Evolutionary conservation across 2,113 vertebrate species (phyloP).

Genomic region (Phylloscopus whistleri): DNA sequence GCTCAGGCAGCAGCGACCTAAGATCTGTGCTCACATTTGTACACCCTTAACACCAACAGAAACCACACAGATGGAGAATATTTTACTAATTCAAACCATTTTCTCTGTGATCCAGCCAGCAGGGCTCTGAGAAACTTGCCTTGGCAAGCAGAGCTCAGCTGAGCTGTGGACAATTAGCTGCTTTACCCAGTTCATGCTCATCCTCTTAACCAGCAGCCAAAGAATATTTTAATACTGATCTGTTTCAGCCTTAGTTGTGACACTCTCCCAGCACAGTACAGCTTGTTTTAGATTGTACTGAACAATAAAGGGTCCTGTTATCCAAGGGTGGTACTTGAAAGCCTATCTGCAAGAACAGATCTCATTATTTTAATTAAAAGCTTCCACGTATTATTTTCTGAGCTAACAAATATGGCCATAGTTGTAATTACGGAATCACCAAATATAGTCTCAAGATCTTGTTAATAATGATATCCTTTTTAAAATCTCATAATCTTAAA

Average conservation of each 20-base stretch:
- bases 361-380: conserved; percentile 62
- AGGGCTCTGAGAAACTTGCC: neutral
- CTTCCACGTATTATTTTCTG: conserved; percentile 54
- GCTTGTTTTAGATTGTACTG: neutral
- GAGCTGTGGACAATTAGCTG: neutral
- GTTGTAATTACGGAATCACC: conserved; percentile 58
- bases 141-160: neutral
- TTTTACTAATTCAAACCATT: neutral
- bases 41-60: neutral
- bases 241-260: neutral
- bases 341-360: conserved; percentile 24
- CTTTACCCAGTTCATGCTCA: neutral
- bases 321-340: conserved; percentile 34
- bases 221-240: neutral
- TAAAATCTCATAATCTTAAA: conserved; percentile 57
- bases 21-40: neutral
- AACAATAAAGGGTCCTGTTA: conserved; percentile 19
- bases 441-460: conserved; percentile 51
- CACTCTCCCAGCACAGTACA: neutral
- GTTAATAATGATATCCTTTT: conserved; percentile 57
- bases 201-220: neutral
- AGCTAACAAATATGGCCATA: conserved; percentile 46
- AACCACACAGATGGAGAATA: neutral
- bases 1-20: neutral
- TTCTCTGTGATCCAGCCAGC: neutral